Base-by-base conservation (phyloP, 2,797 vertebrate genomes). In the Hybognathus amarus region DNA sequence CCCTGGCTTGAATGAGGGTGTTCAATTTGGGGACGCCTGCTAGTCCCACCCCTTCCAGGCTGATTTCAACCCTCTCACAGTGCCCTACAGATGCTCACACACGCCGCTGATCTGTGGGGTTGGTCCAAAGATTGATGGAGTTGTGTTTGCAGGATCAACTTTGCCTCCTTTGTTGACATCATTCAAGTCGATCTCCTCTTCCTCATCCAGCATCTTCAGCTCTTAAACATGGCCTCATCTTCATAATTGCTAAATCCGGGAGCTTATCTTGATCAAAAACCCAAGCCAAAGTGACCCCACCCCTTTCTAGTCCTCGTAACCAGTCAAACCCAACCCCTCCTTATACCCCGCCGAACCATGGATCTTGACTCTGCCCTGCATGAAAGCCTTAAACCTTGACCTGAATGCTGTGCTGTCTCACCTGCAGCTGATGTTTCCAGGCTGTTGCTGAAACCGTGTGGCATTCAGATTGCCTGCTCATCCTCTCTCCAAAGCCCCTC, bases 361-460 rank as follows among this genome's bases (percentile, higher is more conserved):
- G 75, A 45, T 67, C 63, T 61, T 50, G 36, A 69, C 67, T 69
- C 50, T 45, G 66, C 77, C 77, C 38, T 75, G 70, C 84, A 88
- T 88, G 75, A 82, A 67, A 86, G 83, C 70, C 74, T 52, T 85
- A 78, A 83, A 82, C 79, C 69, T 83, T 52, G 38, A 83, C 86
- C 80, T 84, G 84, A 85, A 86, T 87, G 83, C 80, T 84, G 86
- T 87, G 64, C 22, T 87, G 80, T 87, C 83, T 84, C 87, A 89
- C 67, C 85, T 79, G 40, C 66, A 77, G 79, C 52, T 80, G 67
- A 54, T 87, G 52, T 87, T 87, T 83, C 82, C 80, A 81, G 75
- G 82, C 76, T 85, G 85, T 88, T 82, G 89, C 89, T 90, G 87
- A 90, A 89, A 87, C 87, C 79, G 86, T 87, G 89, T 86, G 82